Conservation (phyloP, 2,888 invertebrate genomes). For the Plagodis pulveraria region DNA sequence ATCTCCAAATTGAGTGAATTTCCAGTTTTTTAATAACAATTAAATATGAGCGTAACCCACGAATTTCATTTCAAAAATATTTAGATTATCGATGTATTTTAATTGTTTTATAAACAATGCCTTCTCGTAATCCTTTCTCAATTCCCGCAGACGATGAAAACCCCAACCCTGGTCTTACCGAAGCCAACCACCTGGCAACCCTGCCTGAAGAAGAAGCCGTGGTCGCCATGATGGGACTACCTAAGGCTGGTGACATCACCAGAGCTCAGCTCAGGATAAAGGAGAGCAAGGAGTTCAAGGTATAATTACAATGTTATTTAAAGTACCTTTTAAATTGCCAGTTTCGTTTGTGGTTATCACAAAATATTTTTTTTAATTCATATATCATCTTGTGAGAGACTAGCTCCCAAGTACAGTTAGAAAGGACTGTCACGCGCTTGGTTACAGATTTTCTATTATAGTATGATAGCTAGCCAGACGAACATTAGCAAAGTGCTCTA, state of each 20-base stretch:
- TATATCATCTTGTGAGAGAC: no score
- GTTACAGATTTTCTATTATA: no score
- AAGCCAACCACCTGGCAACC: constrained; percentile 75
- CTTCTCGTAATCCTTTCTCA: constrained; percentile 25
- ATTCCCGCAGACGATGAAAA: constrained; percentile 63
- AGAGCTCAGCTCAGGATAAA: constrained; percentile 95
- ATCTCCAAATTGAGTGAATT: no score
- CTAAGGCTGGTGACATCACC: constrained; percentile 94
- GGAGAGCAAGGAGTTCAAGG: constrained; percentile 99
- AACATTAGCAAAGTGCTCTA: no score
- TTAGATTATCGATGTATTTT: neutral
- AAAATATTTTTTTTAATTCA: no score
- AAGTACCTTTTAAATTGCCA: neutral
- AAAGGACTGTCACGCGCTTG: no score
- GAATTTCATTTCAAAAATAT: no score
- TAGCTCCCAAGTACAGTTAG: no score
- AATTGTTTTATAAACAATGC: neutral
- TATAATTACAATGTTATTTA: constrained; percentile 57
- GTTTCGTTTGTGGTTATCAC: neutral
- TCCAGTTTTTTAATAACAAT: no score
- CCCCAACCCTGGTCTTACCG: constrained; percentile 56
- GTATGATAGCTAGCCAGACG: no score
- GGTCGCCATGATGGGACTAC: constrained; percentile 95
- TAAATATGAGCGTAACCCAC: no score
- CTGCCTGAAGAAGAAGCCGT: constrained; percentile 89